These are phyloP conservation scores for Patiria miniata DNA, from an alignment of 35 echinoderm and acorn worm genomes.

Conservation along the genomic window DNA sequence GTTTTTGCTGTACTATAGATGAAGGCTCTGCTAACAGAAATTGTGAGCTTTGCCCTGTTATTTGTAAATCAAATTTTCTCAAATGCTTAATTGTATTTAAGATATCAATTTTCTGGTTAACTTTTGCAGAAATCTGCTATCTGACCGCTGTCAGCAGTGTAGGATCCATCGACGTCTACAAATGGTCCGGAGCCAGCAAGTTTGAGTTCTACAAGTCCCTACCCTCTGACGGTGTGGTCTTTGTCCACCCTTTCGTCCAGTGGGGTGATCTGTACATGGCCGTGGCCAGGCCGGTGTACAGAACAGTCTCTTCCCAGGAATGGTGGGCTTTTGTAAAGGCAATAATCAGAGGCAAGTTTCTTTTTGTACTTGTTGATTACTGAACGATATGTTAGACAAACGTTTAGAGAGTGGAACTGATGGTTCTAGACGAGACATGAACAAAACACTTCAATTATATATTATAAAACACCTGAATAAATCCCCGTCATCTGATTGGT, in stretches of 20 bases:
- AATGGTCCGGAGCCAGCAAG: not conserved
- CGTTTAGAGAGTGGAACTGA: no score
- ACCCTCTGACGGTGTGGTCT: not conserved
- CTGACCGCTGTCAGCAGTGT: not conserved
- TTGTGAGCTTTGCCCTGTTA: no score
- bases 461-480: no score
- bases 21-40: no score
- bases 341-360: constrained; percentile 4
- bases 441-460: no score
- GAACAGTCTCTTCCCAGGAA: not conserved
- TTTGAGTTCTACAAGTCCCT: constrained; percentile 18
- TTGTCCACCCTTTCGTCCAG: constrained; percentile 1
- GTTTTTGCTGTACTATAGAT: no score
- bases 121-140: not conserved
- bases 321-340: not conserved
- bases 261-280: constrained; percentile 16
- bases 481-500: no score
- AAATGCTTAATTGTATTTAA: no score
- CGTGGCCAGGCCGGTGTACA: not conserved
- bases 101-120: not conserved
- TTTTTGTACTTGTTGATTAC: no score
- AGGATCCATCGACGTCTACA: constrained; percentile 16
- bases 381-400: no score
- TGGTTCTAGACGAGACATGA: no score
- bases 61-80: no score